Conservation (phyloP, 2,113 vertebrate species). For the Lepus europaeus region DNA sequence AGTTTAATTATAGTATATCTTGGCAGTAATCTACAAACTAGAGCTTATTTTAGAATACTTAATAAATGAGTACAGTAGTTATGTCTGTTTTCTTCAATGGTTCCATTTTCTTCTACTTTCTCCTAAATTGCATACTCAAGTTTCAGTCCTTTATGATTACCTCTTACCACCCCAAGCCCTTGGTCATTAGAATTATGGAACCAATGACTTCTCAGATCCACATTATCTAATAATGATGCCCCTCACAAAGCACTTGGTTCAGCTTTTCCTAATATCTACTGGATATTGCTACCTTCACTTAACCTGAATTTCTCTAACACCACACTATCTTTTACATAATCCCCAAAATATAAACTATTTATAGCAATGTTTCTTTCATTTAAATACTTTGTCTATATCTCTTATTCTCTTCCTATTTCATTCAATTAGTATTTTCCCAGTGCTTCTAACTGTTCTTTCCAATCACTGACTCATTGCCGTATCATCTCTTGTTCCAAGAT, state of each 20-base stretch:
- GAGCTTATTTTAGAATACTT: not conserved
- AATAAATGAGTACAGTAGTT: not conserved
- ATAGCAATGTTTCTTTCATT: not conserved
- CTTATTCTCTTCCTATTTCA: not conserved
- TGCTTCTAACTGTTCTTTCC: constrained; percentile 4
- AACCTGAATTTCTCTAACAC: constrained; percentile 41
- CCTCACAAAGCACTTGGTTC: not conserved
- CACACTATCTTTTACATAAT: not conserved
- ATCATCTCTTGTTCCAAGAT: not conserved
- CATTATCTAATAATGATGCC: not conserved
- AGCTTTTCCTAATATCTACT: constrained; percentile 27
- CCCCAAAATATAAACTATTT: constrained; percentile 24
- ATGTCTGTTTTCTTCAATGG: not conserved
- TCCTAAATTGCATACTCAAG: not conserved
- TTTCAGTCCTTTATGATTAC: not conserved
- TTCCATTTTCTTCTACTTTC: not conserved
- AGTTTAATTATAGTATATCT: not conserved
- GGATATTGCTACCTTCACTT: not conserved
- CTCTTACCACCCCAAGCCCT: not conserved
- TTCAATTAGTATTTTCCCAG: not conserved
- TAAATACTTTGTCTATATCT: not conserved
- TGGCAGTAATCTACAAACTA: not conserved
- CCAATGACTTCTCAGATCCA: not conserved
- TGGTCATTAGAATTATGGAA: not conserved
- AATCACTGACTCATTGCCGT: not conserved